Evolutionary conservation across 2,888 invertebrate genomes (phyloP).

Genomic region (Margaritifera margaritifera): DNA sequence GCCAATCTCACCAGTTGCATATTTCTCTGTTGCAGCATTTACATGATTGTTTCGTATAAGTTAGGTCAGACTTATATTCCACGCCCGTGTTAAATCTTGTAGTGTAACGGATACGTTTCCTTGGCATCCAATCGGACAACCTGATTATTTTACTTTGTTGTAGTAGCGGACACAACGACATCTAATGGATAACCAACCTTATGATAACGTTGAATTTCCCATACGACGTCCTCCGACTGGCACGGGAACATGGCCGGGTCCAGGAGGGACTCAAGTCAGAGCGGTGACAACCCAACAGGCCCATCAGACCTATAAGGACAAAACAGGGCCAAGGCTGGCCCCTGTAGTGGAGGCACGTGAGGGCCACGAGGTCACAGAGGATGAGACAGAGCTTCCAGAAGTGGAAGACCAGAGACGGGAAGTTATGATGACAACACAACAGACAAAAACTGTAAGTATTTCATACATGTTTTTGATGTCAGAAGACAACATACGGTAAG

Average conservation of each 20-base stretch:
- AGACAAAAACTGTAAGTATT: no score
- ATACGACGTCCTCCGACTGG: slow-evolving; percentile 48
- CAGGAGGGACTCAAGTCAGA: slow-evolving; percentile 24
- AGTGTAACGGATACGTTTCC: no score
- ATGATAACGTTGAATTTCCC: slow-evolving; percentile 68
- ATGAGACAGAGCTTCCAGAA: slow-evolving; percentile 37
- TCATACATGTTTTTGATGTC: no score
- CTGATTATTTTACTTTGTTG: no score
- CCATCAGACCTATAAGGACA: slow-evolving; percentile 18
- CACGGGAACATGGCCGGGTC: slow-evolving; percentile 35
- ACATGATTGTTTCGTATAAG: no score
- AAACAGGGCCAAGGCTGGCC: slow-evolving; percentile 39
- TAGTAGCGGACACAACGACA: no score
- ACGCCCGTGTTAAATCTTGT: no score
- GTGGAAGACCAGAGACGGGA: slow-evolving; percentile 52
- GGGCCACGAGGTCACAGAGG: slow-evolving; percentile 36
- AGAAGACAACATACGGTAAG: no score
- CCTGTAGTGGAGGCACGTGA: slow-evolving; percentile 48
- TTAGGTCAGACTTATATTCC: no score
- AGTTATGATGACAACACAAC: slow-evolving; percentile 18
- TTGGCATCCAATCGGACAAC: no score
- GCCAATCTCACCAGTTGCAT: no score
- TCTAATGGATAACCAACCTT: slow-evolving; percentile 57
- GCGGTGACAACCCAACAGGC: slow-evolving; percentile 25
- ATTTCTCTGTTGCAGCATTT: no score